Evolutionary conservation across 1,140 invertebrate genomes (phyloP).

Genomic region (Battus philenor): DNA sequence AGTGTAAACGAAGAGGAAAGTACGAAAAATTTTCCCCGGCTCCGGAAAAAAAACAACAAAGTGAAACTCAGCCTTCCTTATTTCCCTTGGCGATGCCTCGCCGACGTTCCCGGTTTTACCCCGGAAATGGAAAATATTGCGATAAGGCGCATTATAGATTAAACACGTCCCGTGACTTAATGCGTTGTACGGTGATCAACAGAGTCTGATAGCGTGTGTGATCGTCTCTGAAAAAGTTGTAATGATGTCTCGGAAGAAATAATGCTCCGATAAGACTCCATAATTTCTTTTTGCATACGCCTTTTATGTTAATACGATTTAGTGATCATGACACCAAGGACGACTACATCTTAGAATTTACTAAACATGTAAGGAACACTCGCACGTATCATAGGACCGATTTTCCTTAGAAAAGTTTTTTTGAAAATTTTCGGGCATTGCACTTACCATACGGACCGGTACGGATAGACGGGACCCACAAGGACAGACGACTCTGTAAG

Average conservation of each 20-base stretch:
- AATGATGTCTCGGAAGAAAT: slow-evolving; percentile 42
- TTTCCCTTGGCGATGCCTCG: slow-evolving; percentile 69
- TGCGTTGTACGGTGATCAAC: slow-evolving; percentile 47
- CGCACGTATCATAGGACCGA: no score
- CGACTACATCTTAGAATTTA: no score
- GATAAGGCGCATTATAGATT: slow-evolving; percentile 75
- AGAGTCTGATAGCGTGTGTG: slow-evolving; percentile 38
- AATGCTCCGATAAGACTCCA: slow-evolving; percentile 50
- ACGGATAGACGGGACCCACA: no score
- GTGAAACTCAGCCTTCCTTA: slow-evolving; percentile 72
- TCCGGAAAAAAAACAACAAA: slow-evolving; percentile 56
- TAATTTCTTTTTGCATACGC: slow-evolving; percentile 34
- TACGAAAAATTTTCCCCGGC: slow-evolving; percentile 57
- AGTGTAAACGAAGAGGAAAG: slow-evolving; percentile 72
- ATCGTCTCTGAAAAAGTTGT: slow-evolving; percentile 36
- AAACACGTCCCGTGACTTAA: slow-evolving; percentile 59
- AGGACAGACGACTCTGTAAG: no score
- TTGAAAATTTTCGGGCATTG: no score
- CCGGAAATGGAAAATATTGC: slow-evolving; percentile 74
- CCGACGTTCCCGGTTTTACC: slow-evolving; percentile 55
- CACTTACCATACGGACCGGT: no score
- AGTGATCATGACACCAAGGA: neutral
- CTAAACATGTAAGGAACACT: no score
- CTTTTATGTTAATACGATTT: slow-evolving; percentile 1
- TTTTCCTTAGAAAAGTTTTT: no score